These are phyloP conservation scores for Nothobranchius kuhntae DNA, from an alignment of 2,113 vertebrate species.

Conservation along the genomic window DNA sequence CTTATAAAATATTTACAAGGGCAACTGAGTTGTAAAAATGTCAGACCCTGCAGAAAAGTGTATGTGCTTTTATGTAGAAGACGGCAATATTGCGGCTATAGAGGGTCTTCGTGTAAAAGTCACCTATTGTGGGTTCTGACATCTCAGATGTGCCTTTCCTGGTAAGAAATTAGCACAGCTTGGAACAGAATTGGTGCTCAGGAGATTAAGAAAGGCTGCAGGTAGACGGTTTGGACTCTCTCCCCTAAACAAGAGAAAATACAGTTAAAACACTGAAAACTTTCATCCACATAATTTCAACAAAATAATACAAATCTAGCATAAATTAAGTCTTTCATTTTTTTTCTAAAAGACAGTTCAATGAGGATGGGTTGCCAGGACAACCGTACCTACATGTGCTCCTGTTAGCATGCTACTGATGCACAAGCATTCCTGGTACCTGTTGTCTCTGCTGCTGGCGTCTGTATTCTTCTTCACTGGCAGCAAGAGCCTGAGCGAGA, in stretches of 20 bases:
- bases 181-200: conserved; percentile 20
- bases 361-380: conserved; percentile 26
- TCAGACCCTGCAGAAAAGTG: conserved; percentile 55
- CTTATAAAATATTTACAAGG: conserved; percentile 82
- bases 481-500: conserved; percentile 91
- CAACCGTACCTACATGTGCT: conserved; percentile 69
- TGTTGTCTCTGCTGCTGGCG: conserved; percentile 86
- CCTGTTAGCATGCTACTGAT: conserved; percentile 76
- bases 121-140: conserved; percentile 30
- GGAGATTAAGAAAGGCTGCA: conserved; percentile 76
- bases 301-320: not conserved
- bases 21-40: conserved; percentile 67
- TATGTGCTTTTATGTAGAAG: conserved; percentile 70
- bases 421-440: conserved; percentile 80
- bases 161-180: conserved; percentile 36
- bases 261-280: conserved; percentile 7
- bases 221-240: conserved; percentile 75
- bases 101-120: conserved; percentile 48
- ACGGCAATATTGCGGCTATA: conserved; percentile 45
- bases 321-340: conserved; percentile 12
- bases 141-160: conserved; percentile 46
- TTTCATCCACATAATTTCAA: not conserved
- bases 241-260: conserved; percentile 56
- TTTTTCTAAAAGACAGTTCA: not conserved
- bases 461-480: conserved; percentile 91